Evolutionary conservation across 2,888 invertebrate species (phyloP).

Genomic region (Melipona bicolor): DNA sequence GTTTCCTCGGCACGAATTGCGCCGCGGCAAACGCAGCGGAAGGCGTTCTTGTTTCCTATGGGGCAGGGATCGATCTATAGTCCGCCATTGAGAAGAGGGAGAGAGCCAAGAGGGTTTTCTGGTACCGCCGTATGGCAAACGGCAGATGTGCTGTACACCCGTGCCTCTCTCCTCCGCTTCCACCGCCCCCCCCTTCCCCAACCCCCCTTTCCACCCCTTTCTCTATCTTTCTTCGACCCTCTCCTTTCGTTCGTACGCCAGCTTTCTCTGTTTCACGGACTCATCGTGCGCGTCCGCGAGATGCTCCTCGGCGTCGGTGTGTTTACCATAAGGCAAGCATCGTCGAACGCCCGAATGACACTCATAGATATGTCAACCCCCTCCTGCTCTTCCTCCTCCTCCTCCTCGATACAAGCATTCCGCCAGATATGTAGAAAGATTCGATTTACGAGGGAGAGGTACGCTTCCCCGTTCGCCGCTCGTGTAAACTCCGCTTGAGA

Average conservation of each 20-base stretch:
- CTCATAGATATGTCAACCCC: slow-evolving; percentile 59
- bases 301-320: slow-evolving; percentile 42
- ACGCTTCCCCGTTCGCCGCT: background rate
- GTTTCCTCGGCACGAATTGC: slow-evolving; percentile 70
- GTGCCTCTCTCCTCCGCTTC: slow-evolving; percentile 28
- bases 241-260: background rate
- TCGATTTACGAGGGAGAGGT: slow-evolving; percentile 44
- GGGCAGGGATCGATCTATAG: slow-evolving; percentile 73
- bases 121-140: slow-evolving; percentile 79
- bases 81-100: slow-evolving; percentile 72
- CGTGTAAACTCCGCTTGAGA: slow-evolving; percentile 15
- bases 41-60: slow-evolving; percentile 72
- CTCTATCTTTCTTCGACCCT: slow-evolving; percentile 6
- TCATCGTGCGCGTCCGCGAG: slow-evolving; percentile 62
- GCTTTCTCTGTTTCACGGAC: slow-evolving; percentile 68
- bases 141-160: slow-evolving; percentile 76
- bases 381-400: background rate
- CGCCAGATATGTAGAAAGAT: slow-evolving; percentile 20
- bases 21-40: slow-evolving; percentile 62
- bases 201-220: slow-evolving; percentile 13
- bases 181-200: slow-evolving; percentile 29
- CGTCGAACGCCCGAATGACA: slow-evolving; percentile 64
- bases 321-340: slow-evolving; percentile 68
- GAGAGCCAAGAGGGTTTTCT: slow-evolving; percentile 76
- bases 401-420: slow-evolving; percentile 18